Evolutionary conservation across 2,888 invertebrate species (phyloP).

Genomic region (Melieria omissa): DNA sequence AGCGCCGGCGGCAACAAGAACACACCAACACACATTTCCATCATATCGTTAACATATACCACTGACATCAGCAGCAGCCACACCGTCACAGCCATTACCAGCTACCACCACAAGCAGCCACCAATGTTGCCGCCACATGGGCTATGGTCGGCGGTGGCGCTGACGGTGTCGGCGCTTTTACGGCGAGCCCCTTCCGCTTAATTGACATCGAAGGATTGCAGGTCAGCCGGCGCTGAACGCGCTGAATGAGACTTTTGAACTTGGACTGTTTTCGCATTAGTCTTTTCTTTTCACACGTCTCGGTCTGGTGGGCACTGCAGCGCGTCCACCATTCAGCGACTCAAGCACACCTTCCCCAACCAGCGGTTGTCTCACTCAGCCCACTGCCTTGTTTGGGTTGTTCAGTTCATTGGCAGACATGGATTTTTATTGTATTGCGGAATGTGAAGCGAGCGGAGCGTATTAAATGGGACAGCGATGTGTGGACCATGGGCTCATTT

Average conservation of each 20-base stretch:
- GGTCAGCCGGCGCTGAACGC: conserved; percentile 2
- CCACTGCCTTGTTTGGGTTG: no score
- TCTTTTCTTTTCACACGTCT: conserved; percentile 11
- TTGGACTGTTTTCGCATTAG: conserved; percentile 31
- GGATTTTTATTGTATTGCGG: no score
- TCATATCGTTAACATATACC: not conserved
- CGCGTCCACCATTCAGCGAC: no score
- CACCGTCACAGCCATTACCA: not conserved
- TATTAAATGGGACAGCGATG: no score
- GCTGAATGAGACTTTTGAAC: conserved; percentile 30
- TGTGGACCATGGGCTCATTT: no score
- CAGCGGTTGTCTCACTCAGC: no score
- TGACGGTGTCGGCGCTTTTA: not conserved
- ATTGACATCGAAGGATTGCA: conserved; percentile 36
- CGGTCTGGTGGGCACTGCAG: not conserved
- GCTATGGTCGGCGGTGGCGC: not conserved
- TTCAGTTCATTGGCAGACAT: no score
- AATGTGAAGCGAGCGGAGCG: no score
- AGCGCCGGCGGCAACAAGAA: not conserved
- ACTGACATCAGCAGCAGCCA: not conserved
- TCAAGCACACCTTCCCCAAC: no score
- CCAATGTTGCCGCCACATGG: no score
- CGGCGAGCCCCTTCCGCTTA: conserved; percentile 29
- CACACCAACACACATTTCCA: not conserved
- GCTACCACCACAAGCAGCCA: not conserved